These are phyloP conservation scores for Drosophila borealis DNA, from an alignment of 2,888 invertebrate species.

Conservation along the genomic window DNA sequence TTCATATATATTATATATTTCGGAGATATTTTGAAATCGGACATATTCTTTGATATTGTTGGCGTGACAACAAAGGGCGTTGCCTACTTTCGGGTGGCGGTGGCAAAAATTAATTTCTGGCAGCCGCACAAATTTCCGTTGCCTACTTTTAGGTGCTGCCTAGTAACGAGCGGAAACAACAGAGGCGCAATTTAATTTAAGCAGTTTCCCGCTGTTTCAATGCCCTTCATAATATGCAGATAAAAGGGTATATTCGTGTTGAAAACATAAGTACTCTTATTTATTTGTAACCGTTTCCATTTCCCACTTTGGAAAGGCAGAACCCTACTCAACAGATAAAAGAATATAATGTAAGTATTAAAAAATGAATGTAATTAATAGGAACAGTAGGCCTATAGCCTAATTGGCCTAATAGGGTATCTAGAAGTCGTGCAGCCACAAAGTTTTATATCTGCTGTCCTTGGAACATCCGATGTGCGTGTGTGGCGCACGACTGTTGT, in stretches of 20 bases:
- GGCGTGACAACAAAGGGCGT: constrained; percentile 46
- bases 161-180: constrained; percentile 20
- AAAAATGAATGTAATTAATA: too few species aligned
- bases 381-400: too few species aligned
- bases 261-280: too few species aligned
- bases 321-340: too few species aligned
- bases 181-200: constrained; percentile 42
- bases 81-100: constrained; percentile 34
- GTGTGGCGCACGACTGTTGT: constrained; percentile 15
- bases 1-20: too few species aligned
- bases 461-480: constrained; percentile 24
- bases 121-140: constrained; percentile 46
- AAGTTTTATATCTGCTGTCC: constrained; percentile 6
- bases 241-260: not conserved
- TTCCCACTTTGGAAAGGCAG: fast-evolving
- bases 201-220: constrained; percentile 43
- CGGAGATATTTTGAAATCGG: too few species aligned
- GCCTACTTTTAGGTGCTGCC: constrained; percentile 59
- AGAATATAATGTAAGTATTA: too few species aligned
- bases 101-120: constrained; percentile 56
- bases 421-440: not conserved
- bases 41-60: too few species aligned
- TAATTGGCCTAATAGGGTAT: constrained; percentile 16
- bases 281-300: too few species aligned
- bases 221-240: not conserved